Base-by-base conservation (phyloP, 1,140 invertebrate genomes). In the Trialeurodes vaporariorum region DNA sequence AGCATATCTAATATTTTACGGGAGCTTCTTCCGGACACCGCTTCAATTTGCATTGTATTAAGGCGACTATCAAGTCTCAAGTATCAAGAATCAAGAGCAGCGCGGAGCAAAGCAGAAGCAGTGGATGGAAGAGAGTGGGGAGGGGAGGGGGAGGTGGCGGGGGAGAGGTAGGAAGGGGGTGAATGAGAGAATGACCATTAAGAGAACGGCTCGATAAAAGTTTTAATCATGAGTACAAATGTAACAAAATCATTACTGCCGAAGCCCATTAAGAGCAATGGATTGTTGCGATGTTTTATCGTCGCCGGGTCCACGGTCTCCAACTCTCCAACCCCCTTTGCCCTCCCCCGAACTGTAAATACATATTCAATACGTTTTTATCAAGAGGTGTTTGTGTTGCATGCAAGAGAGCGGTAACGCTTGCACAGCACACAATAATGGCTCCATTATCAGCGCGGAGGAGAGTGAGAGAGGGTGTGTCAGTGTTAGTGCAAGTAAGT, bases 221-320 rank as follows among this genome's bases (percentile, higher is more conserved):
- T 49, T 49, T 49, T 49, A 49, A 49, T 49, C 34, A 49, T 49
- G 34, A 49, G n/a, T n/a, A 49, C 34, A 49, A 49, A 49, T 49
- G 34, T 49, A 49, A 49, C 34, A 49, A 49, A 49, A 49, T 49
- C 34, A 49, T 49, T 49, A 49, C 34, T 17, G 34, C 5, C 34
- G 5, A n/a, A 17, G 34, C 34, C 34, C 34, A 49, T 49, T 49
- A 49, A 49, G n/a, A n/a, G n/a, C n/a, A n/a, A n/a, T n/a, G n/a
- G n/a, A n/a, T n/a, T n/a, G n/a, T n/a, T n/a, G n/a, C n/a, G n/a
- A n/a, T n/a, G n/a, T n/a, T n/a, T n/a, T n/a, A n/a, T n/a, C n/a
- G n/a, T n/a, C n/a, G n/a, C n/a, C n/a, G n/a, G n/a, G n/a, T 17
- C 34, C 5, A 17, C 34, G 34, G 34, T 49, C 34, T 5, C 34